phyloP scores from a whole-genome alignment of 2,888 invertebrate genomes.

The Tetranychus truncatus region DNA sequence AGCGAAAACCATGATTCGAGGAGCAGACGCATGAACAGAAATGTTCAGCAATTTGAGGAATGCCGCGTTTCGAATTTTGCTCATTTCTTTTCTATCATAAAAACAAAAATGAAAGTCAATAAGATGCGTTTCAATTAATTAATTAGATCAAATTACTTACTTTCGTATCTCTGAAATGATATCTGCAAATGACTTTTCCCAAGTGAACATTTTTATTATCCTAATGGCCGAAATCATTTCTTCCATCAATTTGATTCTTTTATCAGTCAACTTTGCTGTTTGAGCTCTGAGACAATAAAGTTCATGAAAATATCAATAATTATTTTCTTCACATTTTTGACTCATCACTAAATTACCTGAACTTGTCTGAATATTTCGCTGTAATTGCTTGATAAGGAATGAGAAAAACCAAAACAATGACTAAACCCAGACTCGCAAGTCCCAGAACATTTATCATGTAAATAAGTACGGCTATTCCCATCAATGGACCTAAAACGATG shows the following conservation, averaged over 20 bases:
- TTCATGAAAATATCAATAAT: background rate
- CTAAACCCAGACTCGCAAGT: conserved; percentile 28
- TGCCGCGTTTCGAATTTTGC: background rate
- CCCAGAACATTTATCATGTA: background rate
- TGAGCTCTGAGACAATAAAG: conserved; percentile 39
- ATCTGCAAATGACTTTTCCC: conserved; percentile 68
- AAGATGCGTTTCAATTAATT: no score
- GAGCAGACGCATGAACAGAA: background rate
- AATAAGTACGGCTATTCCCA: conserved; percentile 37
- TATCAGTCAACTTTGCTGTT: conserved; percentile 69
- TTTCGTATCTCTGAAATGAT: background rate
- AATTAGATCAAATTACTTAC: background rate
- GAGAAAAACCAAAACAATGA: conserved; percentile 53
- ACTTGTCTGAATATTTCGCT: background rate
- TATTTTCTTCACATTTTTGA: no score
- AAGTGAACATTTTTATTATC: conserved; percentile 91
- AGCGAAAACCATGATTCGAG: background rate
- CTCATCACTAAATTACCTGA: background rate
- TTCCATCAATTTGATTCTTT: conserved; percentile 75
- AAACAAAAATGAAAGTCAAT: background rate
- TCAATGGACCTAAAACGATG: conserved; percentile 52
- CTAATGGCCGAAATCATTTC: conserved; percentile 83
- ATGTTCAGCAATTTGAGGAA: background rate
- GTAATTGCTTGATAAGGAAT: conserved; percentile 54
- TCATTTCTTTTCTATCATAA: background rate